Percentiles rank a stretch among this genome's conserved stretches.
Conservation (phyloP, 2,888 invertebrate species). For the Limnephilus auricula region DNA sequence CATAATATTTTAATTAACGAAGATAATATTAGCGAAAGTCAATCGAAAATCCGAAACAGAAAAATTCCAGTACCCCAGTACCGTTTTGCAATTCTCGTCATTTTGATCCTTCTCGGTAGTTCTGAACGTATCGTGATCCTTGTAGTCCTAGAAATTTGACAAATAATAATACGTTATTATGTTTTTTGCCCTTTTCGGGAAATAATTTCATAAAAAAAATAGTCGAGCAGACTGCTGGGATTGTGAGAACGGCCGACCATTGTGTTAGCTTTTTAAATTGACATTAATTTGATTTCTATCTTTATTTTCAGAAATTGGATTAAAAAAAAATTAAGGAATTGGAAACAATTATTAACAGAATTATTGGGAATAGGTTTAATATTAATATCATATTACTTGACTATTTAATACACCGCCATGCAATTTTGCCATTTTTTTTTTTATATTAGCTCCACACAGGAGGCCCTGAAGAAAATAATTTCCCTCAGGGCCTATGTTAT, state of each 20-base stretch:
- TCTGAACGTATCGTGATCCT: neutral
- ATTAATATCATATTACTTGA: neutral
- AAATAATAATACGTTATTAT: conserved; percentile 12
- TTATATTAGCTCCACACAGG: neutral
- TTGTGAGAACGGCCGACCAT: neutral
- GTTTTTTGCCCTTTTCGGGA: neutral
- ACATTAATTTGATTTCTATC: neutral
- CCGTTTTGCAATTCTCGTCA: neutral
- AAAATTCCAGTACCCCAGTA: too few species aligned
- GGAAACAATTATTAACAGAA: neutral
- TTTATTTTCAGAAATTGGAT: neutral
- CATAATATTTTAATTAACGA: too few species aligned
- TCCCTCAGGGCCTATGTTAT: too few species aligned
- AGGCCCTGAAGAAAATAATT: too few species aligned
- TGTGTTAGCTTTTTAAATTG: neutral
- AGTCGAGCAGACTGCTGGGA: conserved; percentile 3
- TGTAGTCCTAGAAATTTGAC: conserved; percentile 33
- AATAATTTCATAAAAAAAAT: conserved; percentile 9
- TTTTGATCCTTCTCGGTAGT: neutral
- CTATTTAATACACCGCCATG: neutral
- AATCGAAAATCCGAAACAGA: too few species aligned
- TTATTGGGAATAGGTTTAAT: neutral
- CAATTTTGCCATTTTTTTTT: too few species aligned
- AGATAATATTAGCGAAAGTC: too few species aligned
- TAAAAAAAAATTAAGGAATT: neutral